phyloP scores from a whole-genome alignment of 2,113 vertebrate species.

The Halcyon malimbica region DNA sequence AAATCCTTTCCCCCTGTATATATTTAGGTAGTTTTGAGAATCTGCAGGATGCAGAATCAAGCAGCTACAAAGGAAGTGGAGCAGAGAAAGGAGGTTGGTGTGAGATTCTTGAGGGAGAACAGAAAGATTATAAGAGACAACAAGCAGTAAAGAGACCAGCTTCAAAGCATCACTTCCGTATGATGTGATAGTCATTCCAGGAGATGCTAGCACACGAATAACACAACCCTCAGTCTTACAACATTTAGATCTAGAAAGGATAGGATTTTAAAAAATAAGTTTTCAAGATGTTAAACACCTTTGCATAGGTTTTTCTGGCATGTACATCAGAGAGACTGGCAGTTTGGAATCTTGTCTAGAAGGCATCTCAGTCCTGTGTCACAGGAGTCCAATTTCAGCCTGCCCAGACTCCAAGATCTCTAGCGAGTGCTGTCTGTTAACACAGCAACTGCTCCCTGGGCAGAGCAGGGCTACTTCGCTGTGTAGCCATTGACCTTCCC shows the following conservation, averaged over 20 bases:
- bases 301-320: background rate
- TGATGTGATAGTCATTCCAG: background rate
- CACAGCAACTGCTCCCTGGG: background rate
- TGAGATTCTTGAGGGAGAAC: background rate
- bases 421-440: background rate
- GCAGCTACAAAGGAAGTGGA: background rate
- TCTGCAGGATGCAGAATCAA: background rate
- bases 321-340: background rate
- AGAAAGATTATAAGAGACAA: background rate
- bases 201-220: background rate
- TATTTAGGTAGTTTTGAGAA: background rate
- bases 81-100: background rate
- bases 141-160: background rate
- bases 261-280: background rate
- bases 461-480: accelerated
- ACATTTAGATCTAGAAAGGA: background rate
- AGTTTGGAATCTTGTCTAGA: background rate
- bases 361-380: background rate
- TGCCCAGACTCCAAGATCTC: background rate
- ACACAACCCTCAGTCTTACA: background rate
- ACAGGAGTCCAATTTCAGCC: background rate
- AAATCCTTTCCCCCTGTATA: background rate
- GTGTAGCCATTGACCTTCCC: background rate
- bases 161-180: constrained; percentile 3
- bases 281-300: background rate